A percentile compares a stretch with the other conserved stretches of the same genome.
Evolutionary conservation across 92 coral and sea anemone species (phyloP).

Genomic region (Epizoanthus fatuus): DNA sequence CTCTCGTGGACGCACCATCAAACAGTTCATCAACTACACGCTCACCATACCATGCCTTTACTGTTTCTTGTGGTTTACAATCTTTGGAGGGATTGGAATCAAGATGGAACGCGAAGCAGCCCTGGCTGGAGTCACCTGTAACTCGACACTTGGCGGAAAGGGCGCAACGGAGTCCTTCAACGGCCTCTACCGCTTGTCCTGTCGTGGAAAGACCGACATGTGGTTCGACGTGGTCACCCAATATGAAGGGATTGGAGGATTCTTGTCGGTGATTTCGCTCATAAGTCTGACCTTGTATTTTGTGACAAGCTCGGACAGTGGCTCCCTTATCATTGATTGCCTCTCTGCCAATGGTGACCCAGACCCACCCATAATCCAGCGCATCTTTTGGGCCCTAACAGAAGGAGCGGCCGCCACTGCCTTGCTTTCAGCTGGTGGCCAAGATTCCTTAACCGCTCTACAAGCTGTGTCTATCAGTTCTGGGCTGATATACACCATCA

Average conservation of each 20-base stretch:
- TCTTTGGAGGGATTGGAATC: conserved; percentile 87
- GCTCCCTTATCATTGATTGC: conserved; percentile 92
- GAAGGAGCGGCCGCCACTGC: conserved; percentile 95
- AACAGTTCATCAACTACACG: too few species aligned
- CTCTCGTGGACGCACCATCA: too few species aligned
- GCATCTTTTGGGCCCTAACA: conserved; percentile 94
- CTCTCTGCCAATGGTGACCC: conserved; percentile 94
- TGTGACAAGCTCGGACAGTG: conserved; percentile 96
- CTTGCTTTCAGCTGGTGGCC: conserved; percentile 83
- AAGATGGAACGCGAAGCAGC: conserved; percentile 85
- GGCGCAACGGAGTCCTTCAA: conserved; percentile 59
- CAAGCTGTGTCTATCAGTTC: conserved; percentile 89
- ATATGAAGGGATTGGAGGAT: conserved; percentile 77
- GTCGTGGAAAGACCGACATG: conserved; percentile 78
- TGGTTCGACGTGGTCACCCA: conserved; percentile 88
- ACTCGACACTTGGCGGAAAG: conserved; percentile 73
- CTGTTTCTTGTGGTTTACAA: conserved; percentile 84
- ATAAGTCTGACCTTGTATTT: conserved; percentile 85
- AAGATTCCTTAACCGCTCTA: conserved; percentile 76
- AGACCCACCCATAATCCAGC: conserved; percentile 89
- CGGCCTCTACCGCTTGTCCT: conserved; percentile 85
- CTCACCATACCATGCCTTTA: conserved; percentile 12
- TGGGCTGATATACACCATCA: conserved; percentile 80
- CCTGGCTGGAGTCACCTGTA: conserved; percentile 74
- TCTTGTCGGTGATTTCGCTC: conserved; percentile 77